Base-by-base conservation (phyloP, 2,888 invertebrate species). In the Callinectes sapidus region DNA sequence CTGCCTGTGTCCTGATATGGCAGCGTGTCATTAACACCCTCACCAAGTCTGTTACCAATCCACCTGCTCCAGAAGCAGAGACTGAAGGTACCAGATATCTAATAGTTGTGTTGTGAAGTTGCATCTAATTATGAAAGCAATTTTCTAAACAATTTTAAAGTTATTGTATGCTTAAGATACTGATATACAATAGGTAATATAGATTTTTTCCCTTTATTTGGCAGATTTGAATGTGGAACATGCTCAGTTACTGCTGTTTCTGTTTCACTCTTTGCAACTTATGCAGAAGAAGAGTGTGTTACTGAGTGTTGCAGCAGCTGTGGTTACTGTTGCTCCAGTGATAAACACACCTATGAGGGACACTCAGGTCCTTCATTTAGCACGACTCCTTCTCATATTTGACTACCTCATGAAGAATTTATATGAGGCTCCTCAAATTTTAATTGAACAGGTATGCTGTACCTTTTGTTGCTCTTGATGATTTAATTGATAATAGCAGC, bases 251-350 rank as follows among this genome's bases (percentile, higher is more conserved):
- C 96, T 99, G 94, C 96, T 99, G 14, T 99, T 99, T 95, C 96
- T 99, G 18, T 99, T 99, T 96, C 99, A 99, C 96, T 98, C 98
- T 0, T 96, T 99, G 93, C 98, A 98, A 95, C 96, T 99, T 94
- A 98, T 99, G 98, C 98, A 99, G 96, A 99, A 99, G 96, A 99
- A 99, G 96, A 98, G 98, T 1, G 98, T 99, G 1, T 96, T 99
- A 71, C 96, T 99, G 14, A 95, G 96, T 93, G 95, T 95, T 95
- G 95, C 96, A 23, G 95, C 95, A 23, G 94, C 94, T n/a, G 92
- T 94, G 16, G 94, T 92, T 94, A 95, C 91, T 92, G 94, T 94
- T 95, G 97, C 98, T 97, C 98, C 1, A 97, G 97, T 97, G 5
- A 90, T 94, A 18, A 89, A 92, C 16, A 92, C 92, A 16, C 95